Percentiles rank a stretch among this genome's conserved stretches.
These are phyloP conservation scores for Procambarus virginalis DNA, from an alignment of 1,140 invertebrate species.

Conservation along the genomic window DNA sequence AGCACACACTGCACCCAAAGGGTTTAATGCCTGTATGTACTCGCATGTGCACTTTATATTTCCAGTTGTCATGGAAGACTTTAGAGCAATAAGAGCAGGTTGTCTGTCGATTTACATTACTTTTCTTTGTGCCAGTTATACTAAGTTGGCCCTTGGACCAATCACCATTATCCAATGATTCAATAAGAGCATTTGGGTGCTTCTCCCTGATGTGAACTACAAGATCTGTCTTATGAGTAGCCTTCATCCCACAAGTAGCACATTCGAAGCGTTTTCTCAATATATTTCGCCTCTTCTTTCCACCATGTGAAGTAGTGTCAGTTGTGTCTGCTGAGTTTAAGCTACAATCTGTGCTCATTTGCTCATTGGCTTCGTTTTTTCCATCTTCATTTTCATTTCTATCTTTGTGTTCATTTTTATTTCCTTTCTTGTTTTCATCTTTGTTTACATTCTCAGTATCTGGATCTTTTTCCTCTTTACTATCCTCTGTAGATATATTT, in stretches of 20 bases:
- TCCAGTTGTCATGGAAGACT: constrained; percentile 70
- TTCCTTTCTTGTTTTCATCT: background rate
- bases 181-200: constrained; percentile 70
- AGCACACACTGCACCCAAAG: constrained; percentile 72
- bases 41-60: constrained; percentile 73
- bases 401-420: constrained; percentile 8
- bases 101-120: constrained; percentile 47
- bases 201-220: constrained; percentile 67
- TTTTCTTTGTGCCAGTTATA: constrained; percentile 67
- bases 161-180: constrained; percentile 68
- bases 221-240: constrained; percentile 69
- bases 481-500: background rate
- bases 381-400: background rate
- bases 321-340: background rate
- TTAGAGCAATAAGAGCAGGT: constrained; percentile 67
- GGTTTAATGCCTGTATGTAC: constrained; percentile 75
- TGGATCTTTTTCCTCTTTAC: background rate
- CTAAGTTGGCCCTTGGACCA: constrained; percentile 69
- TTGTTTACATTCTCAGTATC: constrained; percentile 8
- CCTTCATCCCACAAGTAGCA: constrained; percentile 68
- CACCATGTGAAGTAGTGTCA: background rate
- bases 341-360: background rate
- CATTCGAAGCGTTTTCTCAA: constrained; percentile 67
- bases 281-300: constrained; percentile 67
- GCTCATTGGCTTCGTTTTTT: background rate